A percentile compares a stretch with the other conserved stretches of the same genome.
These are phyloP conservation scores for Phoeniculus purpureus DNA, from an alignment of 2,797 vertebrate species.

Conservation along the genomic window DNA sequence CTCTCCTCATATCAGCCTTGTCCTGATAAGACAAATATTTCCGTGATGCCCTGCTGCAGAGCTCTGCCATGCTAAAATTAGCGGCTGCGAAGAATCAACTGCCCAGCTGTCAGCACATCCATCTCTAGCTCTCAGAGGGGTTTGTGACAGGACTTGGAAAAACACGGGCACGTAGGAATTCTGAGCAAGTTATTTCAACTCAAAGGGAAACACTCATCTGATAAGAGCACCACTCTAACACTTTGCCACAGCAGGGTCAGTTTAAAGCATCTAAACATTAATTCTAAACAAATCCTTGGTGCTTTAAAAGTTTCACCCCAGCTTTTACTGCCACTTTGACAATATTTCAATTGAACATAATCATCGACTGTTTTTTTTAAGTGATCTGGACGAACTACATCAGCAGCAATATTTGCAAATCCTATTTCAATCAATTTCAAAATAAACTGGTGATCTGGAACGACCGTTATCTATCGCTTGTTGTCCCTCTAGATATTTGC, in stretches of 20 bases:
- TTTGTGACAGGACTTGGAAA: neutral
- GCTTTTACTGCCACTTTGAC: too few species aligned
- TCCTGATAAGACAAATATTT: slow-evolving; percentile 35
- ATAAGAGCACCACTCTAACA: too few species aligned
- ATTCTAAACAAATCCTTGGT: too few species aligned
- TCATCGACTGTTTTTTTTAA: too few species aligned
- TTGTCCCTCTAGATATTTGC: neutral
- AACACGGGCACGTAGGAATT: neutral
- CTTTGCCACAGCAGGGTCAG: too few species aligned
- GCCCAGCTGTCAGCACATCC: slow-evolving; percentile 41
- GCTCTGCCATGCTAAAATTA: slow-evolving; percentile 30
- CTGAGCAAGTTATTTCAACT: slow-evolving; percentile 1
- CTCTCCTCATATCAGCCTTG: neutral
- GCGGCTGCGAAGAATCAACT: neutral
- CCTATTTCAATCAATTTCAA: neutral
- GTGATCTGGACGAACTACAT: too few species aligned
- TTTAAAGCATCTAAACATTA: too few species aligned
- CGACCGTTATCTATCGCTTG: neutral
- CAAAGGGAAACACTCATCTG: neutral
- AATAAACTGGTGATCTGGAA: neutral
- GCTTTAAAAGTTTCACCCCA: too few species aligned
- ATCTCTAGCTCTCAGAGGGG: slow-evolving; percentile 3
- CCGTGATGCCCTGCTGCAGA: neutral
- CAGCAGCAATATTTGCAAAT: too few species aligned
- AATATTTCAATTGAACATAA: too few species aligned